These are phyloP conservation scores for Eulimnadia texana DNA, from an alignment of 1,140 invertebrate genomes.

Conservation along the genomic window DNA sequence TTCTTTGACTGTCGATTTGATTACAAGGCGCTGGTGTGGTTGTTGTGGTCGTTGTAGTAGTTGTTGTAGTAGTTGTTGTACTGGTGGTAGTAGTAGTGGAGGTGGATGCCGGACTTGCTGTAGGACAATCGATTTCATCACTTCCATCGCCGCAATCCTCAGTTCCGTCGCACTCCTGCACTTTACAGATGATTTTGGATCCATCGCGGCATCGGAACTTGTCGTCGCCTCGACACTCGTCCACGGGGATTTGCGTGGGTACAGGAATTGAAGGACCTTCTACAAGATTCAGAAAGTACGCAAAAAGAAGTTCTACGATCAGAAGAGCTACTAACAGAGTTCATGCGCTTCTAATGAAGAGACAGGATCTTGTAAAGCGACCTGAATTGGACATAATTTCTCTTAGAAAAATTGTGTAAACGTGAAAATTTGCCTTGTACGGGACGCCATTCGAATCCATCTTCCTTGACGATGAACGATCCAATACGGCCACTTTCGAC, in stretches of 20 bases:
- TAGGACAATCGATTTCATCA: conserved; percentile 48
- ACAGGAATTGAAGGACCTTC: not conserved
- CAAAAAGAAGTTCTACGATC: not conserved
- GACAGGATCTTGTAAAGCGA: no score
- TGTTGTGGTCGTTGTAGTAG: not conserved
- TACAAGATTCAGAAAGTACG: not conserved
- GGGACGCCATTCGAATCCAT: conserved; percentile 34
- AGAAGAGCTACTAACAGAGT: no score
- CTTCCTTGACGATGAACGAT: conserved; percentile 26
- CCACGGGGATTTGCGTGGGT: not conserved
- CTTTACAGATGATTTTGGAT: conserved; percentile 32
- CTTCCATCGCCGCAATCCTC: conserved; percentile 45
- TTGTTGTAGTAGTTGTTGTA: not conserved
- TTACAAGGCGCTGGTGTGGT: not conserved
- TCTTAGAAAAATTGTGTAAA: no score
- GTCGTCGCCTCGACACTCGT: conserved; percentile 15
- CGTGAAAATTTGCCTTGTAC: conserved; percentile 31
- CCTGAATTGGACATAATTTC: no score
- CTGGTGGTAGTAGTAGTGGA: not conserved
- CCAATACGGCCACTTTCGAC: conserved; percentile 26
- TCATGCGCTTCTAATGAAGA: no score
- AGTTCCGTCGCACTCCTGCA: conserved; percentile 38
- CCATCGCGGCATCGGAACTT: conserved; percentile 26
- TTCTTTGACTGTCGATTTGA: not conserved
- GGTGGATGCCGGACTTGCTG: not conserved